These are phyloP conservation scores for Smittia sp. DNA, from an alignment of 2,888 invertebrate species.

Conservation along the genomic window DNA sequence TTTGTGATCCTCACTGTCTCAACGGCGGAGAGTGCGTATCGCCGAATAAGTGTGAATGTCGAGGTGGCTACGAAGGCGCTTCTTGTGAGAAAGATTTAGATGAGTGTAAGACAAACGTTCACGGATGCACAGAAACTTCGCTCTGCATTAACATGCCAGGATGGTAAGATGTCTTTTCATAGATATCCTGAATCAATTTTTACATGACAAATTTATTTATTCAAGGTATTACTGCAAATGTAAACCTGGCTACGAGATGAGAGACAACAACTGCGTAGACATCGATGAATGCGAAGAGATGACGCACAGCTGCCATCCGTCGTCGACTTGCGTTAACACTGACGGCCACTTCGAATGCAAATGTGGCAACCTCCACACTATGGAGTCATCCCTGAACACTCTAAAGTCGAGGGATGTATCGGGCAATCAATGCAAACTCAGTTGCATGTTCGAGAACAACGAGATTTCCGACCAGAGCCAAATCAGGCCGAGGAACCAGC, in stretches of 20 bases:
- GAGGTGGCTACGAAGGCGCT: constrained; percentile 75
- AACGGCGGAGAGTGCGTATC: constrained; percentile 79
- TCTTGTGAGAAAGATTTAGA: constrained; percentile 84
- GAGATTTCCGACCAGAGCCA: constrained; percentile 62
- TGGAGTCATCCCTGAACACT: constrained; percentile 27
- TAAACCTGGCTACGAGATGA: constrained; percentile 70
- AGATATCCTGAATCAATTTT: background rate
- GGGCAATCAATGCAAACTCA: constrained; percentile 49
- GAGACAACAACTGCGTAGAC: constrained; percentile 60
- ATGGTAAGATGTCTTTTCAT: constrained; percentile 55
- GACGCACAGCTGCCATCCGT: constrained; percentile 75
- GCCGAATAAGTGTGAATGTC: constrained; percentile 76
- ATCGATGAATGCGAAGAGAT: constrained; percentile 78
- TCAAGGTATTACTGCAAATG: constrained; percentile 75
- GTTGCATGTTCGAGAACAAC: constrained; percentile 70
- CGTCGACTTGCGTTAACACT: constrained; percentile 74
- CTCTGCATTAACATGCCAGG: constrained; percentile 85
- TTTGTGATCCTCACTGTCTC: constrained; percentile 74
- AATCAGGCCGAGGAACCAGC: constrained; percentile 55
- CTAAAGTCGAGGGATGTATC: constrained; percentile 9
- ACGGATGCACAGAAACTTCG: constrained; percentile 72
- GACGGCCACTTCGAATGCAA: constrained; percentile 77
- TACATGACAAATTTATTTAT: background rate
- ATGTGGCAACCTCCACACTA: constrained; percentile 53
- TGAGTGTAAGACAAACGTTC: constrained; percentile 71